A percentile compares a stretch with the other conserved stretches of the same genome.
phyloP scores from a whole-genome alignment of 1,140 invertebrate species.

The Leptopilina boulardi region DNA sequence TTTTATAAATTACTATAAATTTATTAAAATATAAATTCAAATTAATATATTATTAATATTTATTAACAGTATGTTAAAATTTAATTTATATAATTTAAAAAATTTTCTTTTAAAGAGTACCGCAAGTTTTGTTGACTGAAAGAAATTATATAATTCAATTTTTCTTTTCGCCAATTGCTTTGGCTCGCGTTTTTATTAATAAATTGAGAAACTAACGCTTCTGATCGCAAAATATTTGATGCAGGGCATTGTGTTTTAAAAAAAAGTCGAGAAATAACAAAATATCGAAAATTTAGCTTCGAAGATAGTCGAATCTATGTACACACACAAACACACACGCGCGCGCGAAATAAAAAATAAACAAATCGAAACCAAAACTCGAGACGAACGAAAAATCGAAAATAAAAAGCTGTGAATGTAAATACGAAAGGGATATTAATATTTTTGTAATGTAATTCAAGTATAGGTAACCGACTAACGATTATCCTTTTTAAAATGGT shows the following conservation, averaged over 20 bases:
- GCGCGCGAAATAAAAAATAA: neutral
- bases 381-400: conserved; percentile 38
- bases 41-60: too few relatives aligned
- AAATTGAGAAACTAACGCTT: conserved; percentile 17
- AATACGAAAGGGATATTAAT: conserved; percentile 40
- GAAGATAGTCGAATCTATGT: too few relatives aligned
- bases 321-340: too few relatives aligned
- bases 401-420: conserved; percentile 15
- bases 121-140: neutral
- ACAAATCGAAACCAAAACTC: conserved; percentile 27
- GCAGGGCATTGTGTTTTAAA: neutral
- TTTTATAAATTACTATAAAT: too few relatives aligned
- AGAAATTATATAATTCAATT: neutral
- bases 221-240: conserved; percentile 16
- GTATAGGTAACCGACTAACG: conserved; percentile 61
- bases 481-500: conserved; percentile 64
- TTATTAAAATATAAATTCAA: too few relatives aligned
- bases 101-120: too few relatives aligned
- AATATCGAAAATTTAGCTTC: conserved; percentile 38
- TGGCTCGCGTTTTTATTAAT: conserved; percentile 18
- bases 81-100: too few relatives aligned
- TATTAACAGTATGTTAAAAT: too few relatives aligned
- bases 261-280: conserved; percentile 29
- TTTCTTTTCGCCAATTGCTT: conserved; percentile 23
- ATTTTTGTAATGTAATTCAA: conserved; percentile 56